These are phyloP conservation scores for Platyura marginata DNA, from an alignment of 1,140 invertebrate species.

Conservation along the genomic window DNA sequence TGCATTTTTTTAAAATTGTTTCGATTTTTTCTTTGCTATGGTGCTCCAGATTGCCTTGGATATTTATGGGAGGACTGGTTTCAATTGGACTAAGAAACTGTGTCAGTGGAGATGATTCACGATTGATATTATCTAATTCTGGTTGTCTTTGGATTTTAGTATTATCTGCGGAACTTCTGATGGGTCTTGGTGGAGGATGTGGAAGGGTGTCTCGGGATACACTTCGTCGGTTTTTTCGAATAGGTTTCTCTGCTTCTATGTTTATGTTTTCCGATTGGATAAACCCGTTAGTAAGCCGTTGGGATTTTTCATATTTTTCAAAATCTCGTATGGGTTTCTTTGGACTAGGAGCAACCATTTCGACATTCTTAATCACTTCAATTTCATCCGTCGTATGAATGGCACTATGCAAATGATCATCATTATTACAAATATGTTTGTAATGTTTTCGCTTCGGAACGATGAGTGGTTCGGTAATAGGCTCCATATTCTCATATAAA, in stretches of 20 bases:
- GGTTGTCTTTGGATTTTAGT: no score
- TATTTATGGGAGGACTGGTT: neutral
- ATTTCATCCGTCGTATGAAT: neutral
- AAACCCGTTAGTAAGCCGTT: no score
- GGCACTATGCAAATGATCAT: neutral
- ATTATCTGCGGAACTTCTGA: no score
- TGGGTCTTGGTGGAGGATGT: no score
- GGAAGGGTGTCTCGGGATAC: no score
- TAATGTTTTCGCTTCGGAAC: neutral
- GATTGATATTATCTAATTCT: no score
- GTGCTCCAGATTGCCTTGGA: neutral
- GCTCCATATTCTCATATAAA: neutral
- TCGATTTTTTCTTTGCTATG: neutral
- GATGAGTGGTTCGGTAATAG: neutral
- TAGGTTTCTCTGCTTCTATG: no score
- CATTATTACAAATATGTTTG: conserved; percentile 1
- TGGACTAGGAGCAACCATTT: neutral
- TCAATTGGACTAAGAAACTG: neutral
- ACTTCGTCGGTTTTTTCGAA: no score
- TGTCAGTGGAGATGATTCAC: no score
- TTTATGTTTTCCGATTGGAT: no score
- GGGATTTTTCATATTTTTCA: conserved; percentile 1
- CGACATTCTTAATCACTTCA: neutral
- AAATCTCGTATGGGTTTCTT: conserved; percentile 4
- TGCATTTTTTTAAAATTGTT: neutral